Evolutionary conservation across 2,888 invertebrate species (phyloP).

Genomic region (Temnothorax rugatulus): DNA sequence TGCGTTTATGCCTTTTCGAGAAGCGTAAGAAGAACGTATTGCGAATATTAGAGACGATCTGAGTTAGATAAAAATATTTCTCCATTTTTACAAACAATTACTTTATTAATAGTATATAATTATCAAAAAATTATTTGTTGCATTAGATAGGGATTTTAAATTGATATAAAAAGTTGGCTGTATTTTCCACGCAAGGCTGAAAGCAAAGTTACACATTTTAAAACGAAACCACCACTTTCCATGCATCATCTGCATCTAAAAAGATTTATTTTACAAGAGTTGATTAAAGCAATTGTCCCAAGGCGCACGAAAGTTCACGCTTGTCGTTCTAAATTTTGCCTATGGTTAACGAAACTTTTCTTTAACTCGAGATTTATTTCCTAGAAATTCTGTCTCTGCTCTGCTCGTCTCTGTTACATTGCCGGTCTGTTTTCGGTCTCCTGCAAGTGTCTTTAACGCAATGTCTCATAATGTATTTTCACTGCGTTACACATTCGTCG

Average conservation of each 20-base stretch:
- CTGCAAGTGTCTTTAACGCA: not conserved
- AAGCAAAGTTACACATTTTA: not conserved
- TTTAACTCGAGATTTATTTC: not conserved
- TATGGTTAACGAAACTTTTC: not conserved
- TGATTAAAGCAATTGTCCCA: conserved; percentile 3
- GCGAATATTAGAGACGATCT: not conserved
- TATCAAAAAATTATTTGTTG: not conserved
- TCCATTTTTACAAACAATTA: not conserved
- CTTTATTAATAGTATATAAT: not conserved
- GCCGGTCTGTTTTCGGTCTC: not conserved
- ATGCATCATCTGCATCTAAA: not conserved
- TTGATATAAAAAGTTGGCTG: not conserved
- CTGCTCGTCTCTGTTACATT: not conserved
- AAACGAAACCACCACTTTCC: not conserved
- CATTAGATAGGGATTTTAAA: not conserved
- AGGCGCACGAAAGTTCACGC: conserved; percentile 1
- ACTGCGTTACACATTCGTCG: conserved; percentile 5
- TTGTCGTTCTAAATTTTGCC: conserved; percentile 20
- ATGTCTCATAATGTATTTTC: not conserved
- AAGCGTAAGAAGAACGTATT: not conserved
- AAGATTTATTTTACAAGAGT: conserved; percentile 1
- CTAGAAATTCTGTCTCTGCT: not conserved
- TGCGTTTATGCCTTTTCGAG: not conserved
- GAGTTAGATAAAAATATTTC: not conserved
- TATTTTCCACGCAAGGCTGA: not conserved